Base-by-base conservation (phyloP, 2,797 vertebrate species). In the Gephyroberyx darwinii region DNA sequence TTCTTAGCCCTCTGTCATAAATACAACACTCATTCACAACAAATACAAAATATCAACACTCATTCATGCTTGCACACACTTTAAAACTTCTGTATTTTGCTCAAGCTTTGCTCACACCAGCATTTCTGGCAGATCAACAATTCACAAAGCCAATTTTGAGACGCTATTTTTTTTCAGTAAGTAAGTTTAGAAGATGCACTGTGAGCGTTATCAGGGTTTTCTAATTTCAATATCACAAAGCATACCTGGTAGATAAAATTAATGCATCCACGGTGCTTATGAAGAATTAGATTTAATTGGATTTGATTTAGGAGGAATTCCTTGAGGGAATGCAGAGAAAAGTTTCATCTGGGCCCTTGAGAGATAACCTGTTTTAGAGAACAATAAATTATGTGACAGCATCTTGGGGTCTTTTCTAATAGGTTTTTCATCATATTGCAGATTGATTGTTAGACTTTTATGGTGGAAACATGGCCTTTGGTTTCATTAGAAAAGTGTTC, bases 221-320 rank as follows among this genome's bases (percentile, higher is more conserved):
- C 6, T 41, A 41, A 41, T 50, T 58, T 8, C 31, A 33, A 45
- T 58, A 17, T 14, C 39, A 51, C 26, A 19, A 19, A 52, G 17
- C 26, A 68, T 33, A 50, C 56, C 48, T 39, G 17, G 33, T 9
- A 7, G 45, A 35, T 50, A 2, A 20, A 70, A 54, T 33, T 59
- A 41, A 69, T 41, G 56, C 37, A 41, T 13, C 6, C 41, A 54
- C 35, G 31, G 48, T 48, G 16, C 16, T 61, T 6, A 70, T 47
- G 51, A 26, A 26, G 26, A 26, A 26, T 26, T 26, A 26, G 26
- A 26, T 26, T 26, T 26, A 5, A 17, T 14, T 48, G 61, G n/a
- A 67, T 47, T 19, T 19, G 5, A 58, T 58, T 59, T 39, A 39
- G 9, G 37, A 35, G 26, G 45, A 43, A 51, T 53, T 26, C 30